Percentiles rank a stretch among this genome's conserved stretches.
Evolutionary conservation across 2,888 invertebrate genomes (phyloP).

Genomic region (Physocephala rufipes): DNA sequence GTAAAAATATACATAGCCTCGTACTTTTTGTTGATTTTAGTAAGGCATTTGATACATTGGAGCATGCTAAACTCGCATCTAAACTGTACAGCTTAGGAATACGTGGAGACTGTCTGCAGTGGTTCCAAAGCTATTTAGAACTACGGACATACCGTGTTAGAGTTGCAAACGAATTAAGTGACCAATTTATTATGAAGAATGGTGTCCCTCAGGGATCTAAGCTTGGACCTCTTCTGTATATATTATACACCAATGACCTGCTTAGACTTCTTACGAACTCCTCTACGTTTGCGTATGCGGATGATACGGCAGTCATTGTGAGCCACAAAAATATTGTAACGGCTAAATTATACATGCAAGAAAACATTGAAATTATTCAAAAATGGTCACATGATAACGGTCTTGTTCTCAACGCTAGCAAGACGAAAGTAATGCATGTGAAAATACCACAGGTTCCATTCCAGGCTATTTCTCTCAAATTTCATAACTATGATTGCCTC

Average conservation of each 20-base stretch:
- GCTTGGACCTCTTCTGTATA: not conserved
- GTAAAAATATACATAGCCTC: too few relatives aligned
- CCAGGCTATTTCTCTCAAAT: too few relatives aligned
- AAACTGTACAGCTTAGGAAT: not conserved
- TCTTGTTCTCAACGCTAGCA: too few relatives aligned
- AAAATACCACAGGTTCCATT: too few relatives aligned
- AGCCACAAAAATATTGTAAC: not conserved
- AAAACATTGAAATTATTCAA: too few relatives aligned
- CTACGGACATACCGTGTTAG: not conserved
- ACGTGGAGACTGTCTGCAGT: not conserved
- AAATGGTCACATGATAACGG: too few relatives aligned
- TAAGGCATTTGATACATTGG: not conserved
- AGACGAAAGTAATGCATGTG: too few relatives aligned
- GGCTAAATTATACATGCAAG: too few relatives aligned
- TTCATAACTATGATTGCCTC: too few relatives aligned
- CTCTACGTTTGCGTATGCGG: not conserved
- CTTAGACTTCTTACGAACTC: not conserved
- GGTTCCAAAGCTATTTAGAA: not conserved
- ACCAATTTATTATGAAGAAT: not conserved
- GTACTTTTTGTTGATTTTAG: not conserved
- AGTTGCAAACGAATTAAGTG: not conserved
- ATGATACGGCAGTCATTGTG: not conserved
- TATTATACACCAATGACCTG: constrained; percentile 2
- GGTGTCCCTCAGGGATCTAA: not conserved
- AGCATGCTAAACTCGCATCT: not conserved